These are phyloP conservation scores for Cydia splendana DNA, from an alignment of 1,140 invertebrate genomes.

Conservation along the genomic window DNA sequence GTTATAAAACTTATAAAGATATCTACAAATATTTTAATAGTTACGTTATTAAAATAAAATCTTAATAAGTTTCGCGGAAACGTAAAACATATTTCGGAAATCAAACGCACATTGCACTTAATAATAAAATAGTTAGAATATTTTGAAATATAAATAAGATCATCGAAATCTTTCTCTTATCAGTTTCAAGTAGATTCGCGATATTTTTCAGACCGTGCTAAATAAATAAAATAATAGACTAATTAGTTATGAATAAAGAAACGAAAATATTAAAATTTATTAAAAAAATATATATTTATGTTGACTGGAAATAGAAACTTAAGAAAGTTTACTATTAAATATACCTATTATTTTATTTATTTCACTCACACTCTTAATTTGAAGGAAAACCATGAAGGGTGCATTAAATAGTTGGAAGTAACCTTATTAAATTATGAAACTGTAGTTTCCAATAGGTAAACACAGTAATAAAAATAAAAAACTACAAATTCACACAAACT, in stretches of 20 bases:
- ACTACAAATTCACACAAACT: no score
- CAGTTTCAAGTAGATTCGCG: slow-evolving; percentile 38
- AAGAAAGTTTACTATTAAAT: neutral
- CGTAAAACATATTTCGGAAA: slow-evolving; percentile 50
- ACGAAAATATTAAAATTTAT: neutral
- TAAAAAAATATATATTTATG: neutral
- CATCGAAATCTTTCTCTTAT: slow-evolving; percentile 25
- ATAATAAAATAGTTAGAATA: slow-evolving; percentile 10
- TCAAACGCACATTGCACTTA: slow-evolving; percentile 48
- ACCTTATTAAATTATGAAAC: no score
- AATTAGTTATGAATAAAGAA: neutral
- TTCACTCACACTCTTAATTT: no score
- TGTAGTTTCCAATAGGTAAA: no score
- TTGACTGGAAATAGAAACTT: neutral
- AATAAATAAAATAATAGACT: neutral
- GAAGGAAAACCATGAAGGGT: no score
- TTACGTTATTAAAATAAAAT: slow-evolving; percentile 32
- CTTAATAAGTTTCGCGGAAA: slow-evolving; percentile 10
- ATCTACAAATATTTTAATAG: slow-evolving; percentile 27
- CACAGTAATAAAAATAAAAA: no score
- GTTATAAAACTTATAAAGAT: neutral
- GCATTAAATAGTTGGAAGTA: no score
- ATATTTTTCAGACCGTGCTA: neutral
- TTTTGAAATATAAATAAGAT: slow-evolving; percentile 18
- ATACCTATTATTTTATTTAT: no score